Evolutionary conservation across 2,113 vertebrate genomes (phyloP).

Genomic region (Tenrec ecaudatus): DNA sequence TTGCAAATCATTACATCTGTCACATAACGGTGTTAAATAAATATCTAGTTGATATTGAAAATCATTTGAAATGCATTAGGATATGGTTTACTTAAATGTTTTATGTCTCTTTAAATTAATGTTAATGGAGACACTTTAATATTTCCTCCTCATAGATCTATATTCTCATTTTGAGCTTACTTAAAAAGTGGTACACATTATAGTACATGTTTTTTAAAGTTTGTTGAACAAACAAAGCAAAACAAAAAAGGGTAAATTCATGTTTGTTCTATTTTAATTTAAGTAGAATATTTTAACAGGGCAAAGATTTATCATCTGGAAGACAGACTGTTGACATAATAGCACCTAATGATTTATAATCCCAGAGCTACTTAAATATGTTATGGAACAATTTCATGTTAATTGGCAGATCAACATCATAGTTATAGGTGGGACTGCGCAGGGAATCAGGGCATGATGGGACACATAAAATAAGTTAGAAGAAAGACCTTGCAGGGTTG

Average conservation of each 20-base stretch:
- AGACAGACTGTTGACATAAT: too few species aligned
- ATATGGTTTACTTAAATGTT: background rate
- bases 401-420: too few species aligned
- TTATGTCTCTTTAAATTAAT: slow-evolving; percentile 7
- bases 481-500: too few species aligned
- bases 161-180: background rate
- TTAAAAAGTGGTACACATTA: background rate
- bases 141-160: background rate
- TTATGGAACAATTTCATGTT: too few species aligned
- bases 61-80: background rate
- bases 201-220: background rate
- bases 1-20: background rate
- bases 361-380: too few species aligned
- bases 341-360: too few species aligned
- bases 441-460: too few species aligned
- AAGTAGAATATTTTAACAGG: too few species aligned
- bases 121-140: background rate
- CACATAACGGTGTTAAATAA: background rate
- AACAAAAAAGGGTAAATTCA: background rate
- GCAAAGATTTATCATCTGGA: too few species aligned
- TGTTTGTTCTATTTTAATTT: background rate
- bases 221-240: background rate
- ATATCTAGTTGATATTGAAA: background rate
- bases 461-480: too few species aligned
- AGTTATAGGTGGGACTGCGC: too few species aligned